These are phyloP conservation scores for Coecobrya sp. DNA, from an alignment of 2,888 invertebrate genomes.

Conservation along the genomic window DNA sequence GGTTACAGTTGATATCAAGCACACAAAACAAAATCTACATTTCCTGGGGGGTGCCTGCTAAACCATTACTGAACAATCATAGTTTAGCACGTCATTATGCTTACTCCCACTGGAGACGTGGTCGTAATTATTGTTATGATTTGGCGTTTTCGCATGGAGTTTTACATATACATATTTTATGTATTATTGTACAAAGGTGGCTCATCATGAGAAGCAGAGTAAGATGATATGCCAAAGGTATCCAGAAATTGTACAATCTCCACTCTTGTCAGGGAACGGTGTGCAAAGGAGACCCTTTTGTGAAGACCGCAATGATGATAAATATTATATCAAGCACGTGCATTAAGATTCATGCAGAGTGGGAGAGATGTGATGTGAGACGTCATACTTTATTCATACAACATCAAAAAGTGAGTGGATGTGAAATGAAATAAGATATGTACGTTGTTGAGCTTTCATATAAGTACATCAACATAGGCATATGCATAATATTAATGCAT, in stretches of 20 bases:
- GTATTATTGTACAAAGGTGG: background rate
- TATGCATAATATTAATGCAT: background rate
- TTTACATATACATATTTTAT: background rate
- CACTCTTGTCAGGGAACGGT: background rate
- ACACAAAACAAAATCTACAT: background rate
- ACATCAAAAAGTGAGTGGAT: constrained; percentile 6
- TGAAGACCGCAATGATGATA: constrained; percentile 10
- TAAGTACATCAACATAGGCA: background rate
- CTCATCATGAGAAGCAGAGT: background rate
- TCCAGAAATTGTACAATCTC: background rate
- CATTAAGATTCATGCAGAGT: constrained; percentile 39
- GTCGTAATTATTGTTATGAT: background rate
- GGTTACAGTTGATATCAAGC: background rate
- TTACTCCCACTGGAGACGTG: background rate
- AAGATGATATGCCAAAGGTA: no score
- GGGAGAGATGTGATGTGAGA: constrained; percentile 27
- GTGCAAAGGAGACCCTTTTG: constrained; percentile 6
- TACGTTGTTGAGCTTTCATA: background rate
- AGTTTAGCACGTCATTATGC: background rate
- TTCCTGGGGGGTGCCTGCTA: background rate
- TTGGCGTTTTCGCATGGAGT: background rate
- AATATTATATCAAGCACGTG: constrained; percentile 28
- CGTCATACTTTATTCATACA: constrained; percentile 29
- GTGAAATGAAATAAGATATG: constrained; percentile 22
- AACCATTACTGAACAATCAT: background rate